phyloP scores from a whole-genome alignment of 2,797 vertebrate species.

The Mallotus villosus region DNA sequence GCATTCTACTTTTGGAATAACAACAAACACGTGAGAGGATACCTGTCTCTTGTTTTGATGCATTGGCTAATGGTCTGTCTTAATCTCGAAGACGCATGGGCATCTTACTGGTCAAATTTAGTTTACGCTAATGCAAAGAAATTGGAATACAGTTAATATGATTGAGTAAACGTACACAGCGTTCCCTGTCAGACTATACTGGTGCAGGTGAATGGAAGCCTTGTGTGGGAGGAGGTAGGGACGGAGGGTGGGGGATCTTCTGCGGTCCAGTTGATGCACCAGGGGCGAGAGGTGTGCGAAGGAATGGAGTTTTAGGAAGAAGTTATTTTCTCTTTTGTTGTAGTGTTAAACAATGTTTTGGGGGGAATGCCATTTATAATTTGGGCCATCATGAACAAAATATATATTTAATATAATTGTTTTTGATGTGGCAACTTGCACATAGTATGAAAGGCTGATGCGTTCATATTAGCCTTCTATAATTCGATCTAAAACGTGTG shows the following conservation, averaged over 20 bases:
- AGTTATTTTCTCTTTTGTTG: too few relatives aligned
- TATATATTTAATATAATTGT: neutral
- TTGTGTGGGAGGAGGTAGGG: conserved; percentile 50
- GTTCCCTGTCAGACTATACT: neutral
- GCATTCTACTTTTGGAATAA: conserved; percentile 94
- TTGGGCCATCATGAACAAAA: too few relatives aligned
- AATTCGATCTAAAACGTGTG: neutral
- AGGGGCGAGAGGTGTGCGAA: conserved; percentile 71
- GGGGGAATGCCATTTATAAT: conserved; percentile 6
- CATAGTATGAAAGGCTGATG: neutral
- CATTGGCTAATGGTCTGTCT: too few relatives aligned
- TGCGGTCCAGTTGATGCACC: conserved; percentile 73
- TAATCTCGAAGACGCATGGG: neutral
- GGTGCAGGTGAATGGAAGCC: conserved; percentile 59
- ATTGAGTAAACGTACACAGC: neutral
- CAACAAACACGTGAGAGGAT: conserved; percentile 82
- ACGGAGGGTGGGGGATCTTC: conserved; percentile 14
- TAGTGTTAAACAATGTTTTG: neutral
- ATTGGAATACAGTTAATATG: conserved; percentile 48
- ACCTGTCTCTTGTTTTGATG: neutral
- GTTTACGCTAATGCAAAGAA: conserved; percentile 44
- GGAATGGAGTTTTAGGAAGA: conserved; percentile 17
- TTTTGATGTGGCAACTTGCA: neutral
- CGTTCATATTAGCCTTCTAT: too few relatives aligned
- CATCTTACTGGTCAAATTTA: neutral